Evolutionary conservation across 1,140 invertebrate genomes (phyloP).

Genomic region (Sminthurinus signatus): DNA sequence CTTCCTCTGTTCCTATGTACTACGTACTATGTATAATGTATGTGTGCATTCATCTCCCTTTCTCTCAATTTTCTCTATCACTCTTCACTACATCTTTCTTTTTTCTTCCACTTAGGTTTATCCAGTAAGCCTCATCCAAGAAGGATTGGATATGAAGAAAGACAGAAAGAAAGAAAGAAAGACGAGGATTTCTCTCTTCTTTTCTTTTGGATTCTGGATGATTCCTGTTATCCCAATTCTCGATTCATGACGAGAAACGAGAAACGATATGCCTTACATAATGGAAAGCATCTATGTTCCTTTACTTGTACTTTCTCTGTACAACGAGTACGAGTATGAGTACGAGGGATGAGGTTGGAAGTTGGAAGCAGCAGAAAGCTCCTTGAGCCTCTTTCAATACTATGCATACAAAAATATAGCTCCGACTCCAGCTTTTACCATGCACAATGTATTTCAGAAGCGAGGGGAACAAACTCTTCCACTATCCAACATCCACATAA

Average conservation of each 20-base stretch:
- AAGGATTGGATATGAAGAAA: conserved; percentile 1
- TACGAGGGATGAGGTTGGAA: too few relatives aligned
- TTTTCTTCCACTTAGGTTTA: not conserved
- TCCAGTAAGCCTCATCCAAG: not conserved
- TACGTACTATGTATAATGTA: not conserved
- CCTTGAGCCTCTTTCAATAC: not conserved
- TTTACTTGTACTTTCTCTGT: not conserved
- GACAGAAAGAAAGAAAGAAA: not conserved
- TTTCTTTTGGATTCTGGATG: not conserved
- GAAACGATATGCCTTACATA: not conserved
- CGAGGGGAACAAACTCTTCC: too few relatives aligned
- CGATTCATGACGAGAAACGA: conserved; percentile 23
- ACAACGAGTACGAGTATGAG: too few relatives aligned
- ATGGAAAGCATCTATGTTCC: not conserved
- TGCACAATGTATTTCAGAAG: too few relatives aligned
- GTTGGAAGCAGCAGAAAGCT: not conserved
- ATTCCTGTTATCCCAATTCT: conserved; percentile 4
- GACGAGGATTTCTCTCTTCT: not conserved
- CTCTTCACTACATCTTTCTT: not conserved
- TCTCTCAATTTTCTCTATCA: not conserved
- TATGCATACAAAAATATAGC: not conserved
- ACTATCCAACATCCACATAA: too few relatives aligned
- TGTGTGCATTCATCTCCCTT: not conserved
- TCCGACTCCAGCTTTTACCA: not conserved
- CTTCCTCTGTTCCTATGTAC: not conserved